phyloP scores from a whole-genome alignment of 2,113 vertebrate genomes.

The Takifugu flavidus region DNA sequence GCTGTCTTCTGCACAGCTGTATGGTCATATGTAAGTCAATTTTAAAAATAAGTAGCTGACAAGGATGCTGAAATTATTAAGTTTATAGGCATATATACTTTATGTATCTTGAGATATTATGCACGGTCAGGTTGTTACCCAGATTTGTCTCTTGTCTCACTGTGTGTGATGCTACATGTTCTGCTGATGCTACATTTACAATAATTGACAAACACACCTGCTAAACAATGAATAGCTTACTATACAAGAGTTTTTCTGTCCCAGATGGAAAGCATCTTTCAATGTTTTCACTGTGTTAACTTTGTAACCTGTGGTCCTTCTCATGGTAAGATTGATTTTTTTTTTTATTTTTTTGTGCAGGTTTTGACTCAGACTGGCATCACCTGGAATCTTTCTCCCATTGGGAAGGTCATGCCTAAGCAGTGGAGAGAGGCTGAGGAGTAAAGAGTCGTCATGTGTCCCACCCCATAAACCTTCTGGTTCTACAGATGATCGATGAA shows the following conservation, averaged over 20 bases:
- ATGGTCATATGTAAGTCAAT: constrained; percentile 72
- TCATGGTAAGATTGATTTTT: too few species aligned
- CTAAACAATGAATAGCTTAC: too few species aligned
- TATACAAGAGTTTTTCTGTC: too few species aligned
- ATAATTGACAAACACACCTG: too few species aligned
- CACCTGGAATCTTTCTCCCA: constrained; percentile 87
- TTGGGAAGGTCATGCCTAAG: constrained; percentile 85
- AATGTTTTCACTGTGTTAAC: too few species aligned
- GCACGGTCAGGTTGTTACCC: too few species aligned
- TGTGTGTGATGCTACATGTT: too few species aligned
- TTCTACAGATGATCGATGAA: constrained; percentile 60
- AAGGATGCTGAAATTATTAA: background rate
- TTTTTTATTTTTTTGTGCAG: constrained; percentile 60
- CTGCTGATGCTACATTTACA: too few species aligned
- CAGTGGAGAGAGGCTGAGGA: constrained; percentile 78
- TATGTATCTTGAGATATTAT: background rate
- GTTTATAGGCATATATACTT: background rate
- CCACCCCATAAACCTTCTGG: constrained; percentile 32
- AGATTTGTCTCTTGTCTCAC: too few species aligned
- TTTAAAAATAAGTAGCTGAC: background rate
- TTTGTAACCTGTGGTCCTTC: too few species aligned
- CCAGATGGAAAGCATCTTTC: too few species aligned
- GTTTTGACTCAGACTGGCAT: constrained; percentile 80
- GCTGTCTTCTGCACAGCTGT: constrained; percentile 58
- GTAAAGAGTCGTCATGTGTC: constrained; percentile 33